phyloP scores from a whole-genome alignment of 2,113 vertebrate species.

The Hippocampus abdominalis region DNA sequence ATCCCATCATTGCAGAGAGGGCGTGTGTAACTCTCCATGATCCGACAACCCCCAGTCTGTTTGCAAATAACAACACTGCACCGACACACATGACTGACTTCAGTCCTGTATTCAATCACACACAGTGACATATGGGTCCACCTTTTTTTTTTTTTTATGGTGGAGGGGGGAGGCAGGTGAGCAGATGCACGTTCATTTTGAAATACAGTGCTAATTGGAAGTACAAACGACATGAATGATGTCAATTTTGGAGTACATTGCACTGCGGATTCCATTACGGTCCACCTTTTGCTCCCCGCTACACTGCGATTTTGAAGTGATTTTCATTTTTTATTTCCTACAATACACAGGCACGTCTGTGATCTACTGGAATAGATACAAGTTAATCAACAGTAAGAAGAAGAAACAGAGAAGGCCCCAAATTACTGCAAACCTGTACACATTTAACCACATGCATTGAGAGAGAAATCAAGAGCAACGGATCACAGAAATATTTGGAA shows the following conservation, averaged over 20 bases:
- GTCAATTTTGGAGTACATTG: neutral
- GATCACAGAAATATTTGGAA: no score
- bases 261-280: neutral
- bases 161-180: neutral
- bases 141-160: neutral
- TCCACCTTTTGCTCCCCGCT: neutral
- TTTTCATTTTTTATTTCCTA: neutral
- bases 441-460: no score
- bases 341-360: neutral
- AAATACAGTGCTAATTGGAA: neutral
- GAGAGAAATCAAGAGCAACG: no score
- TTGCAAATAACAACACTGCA: constrained; percentile 33
- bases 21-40: constrained; percentile 24
- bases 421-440: no score
- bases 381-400: neutral
- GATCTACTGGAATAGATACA: neutral
- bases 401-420: no score
- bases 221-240: neutral
- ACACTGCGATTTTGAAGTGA: neutral
- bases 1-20: constrained; percentile 18
- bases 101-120: constrained; percentile 1
- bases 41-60: constrained; percentile 27
- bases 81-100: constrained; percentile 8
- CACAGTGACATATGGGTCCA: neutral
- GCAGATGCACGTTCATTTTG: neutral